Conservation (phyloP, 2,113 vertebrate species). For the Gnathonemus longibarbis region DNA sequence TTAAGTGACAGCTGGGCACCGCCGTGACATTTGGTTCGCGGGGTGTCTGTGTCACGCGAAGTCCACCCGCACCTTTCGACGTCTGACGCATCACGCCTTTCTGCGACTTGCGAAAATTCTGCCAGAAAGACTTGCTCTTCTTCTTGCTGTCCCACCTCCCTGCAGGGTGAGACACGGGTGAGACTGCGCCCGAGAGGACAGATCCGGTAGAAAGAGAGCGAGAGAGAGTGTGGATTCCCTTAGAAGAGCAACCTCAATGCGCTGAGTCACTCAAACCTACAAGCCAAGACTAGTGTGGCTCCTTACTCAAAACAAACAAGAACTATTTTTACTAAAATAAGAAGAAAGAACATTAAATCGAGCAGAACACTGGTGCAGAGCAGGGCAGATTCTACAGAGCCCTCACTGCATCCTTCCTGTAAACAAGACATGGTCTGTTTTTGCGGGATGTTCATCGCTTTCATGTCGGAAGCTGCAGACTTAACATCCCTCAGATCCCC, state of each 20-base stretch:
- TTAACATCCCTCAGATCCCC: neutral
- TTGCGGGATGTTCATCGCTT: neutral
- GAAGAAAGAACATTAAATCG: neutral
- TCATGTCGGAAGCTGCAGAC: neutral
- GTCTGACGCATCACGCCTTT: constrained; percentile 84
- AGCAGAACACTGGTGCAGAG: neutral
- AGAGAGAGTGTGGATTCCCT: neutral
- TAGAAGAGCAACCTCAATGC: neutral
- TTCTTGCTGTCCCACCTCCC: constrained; percentile 95
- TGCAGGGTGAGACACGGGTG: constrained; percentile 33
- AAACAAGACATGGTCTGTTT: neutral
- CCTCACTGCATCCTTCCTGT: neutral
- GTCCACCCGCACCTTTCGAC: constrained; percentile 77
- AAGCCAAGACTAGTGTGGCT: neutral
- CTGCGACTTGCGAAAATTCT: constrained; percentile 90
- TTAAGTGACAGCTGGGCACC: neutral
- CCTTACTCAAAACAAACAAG: neutral
- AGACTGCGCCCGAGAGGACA: neutral
- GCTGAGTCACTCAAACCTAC: neutral
- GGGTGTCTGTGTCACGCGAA: neutral
- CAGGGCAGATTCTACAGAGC: neutral
- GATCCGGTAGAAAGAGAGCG: neutral
- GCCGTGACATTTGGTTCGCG: neutral
- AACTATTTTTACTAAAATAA: neutral
- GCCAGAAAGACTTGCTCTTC: constrained; percentile 98